These are phyloP conservation scores for Glyptemys insculpta DNA, from an alignment of 2,797 vertebrate species.

Conservation along the genomic window DNA sequence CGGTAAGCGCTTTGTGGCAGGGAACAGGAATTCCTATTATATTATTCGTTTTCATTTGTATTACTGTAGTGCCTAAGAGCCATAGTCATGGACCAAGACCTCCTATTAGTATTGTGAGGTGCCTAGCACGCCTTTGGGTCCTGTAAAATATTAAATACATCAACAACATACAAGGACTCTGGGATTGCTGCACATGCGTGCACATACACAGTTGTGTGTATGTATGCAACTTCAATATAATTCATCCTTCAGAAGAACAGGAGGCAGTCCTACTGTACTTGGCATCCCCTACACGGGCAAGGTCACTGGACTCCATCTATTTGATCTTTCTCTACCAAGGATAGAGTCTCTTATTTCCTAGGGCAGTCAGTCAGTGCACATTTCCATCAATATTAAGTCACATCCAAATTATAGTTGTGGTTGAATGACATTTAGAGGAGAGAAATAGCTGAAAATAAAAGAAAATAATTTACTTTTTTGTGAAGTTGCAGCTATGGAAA, in stretches of 20 bases:
- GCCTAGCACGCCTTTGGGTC: neutral
- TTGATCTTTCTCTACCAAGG: neutral
- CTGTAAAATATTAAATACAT: neutral
- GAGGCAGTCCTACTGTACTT: neutral
- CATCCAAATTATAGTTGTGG: neutral
- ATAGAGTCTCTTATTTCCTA: neutral
- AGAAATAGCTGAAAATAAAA: constrained; percentile 2
- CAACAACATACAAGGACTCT: neutral
- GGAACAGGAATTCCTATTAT: neutral
- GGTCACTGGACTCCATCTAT: neutral
- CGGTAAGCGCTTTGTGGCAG: neutral
- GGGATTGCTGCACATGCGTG: neutral
- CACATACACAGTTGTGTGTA: neutral
- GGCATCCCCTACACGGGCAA: neutral
- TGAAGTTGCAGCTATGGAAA: neutral
- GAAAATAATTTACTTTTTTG: neutral
- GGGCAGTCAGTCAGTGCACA: neutral
- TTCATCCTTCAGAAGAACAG: neutral
- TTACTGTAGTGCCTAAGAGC: neutral
- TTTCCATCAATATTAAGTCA: neutral
- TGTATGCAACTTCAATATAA: neutral
- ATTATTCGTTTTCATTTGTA: neutral
- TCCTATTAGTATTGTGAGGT: neutral
- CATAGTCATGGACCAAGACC: neutral
- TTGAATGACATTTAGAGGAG: neutral